A percentile compares a stretch with the other conserved stretches of the same genome.
Conservation (phyloP, 1,140 invertebrate species). For the Drosophila tsacasi region DNA sequence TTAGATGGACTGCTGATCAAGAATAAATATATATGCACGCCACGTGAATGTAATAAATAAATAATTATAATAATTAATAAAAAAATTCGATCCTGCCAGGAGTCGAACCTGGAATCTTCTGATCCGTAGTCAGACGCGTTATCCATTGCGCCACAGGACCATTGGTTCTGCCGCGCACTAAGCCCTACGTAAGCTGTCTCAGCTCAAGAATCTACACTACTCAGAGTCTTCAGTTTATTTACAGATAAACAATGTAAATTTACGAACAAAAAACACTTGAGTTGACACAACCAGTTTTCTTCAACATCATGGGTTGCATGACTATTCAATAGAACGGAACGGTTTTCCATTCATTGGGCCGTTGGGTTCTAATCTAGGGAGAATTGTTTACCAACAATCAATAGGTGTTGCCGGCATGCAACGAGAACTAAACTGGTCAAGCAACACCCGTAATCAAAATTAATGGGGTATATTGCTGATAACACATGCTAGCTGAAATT, state of each 20-base stretch:
- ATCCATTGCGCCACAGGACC: constrained; percentile 90
- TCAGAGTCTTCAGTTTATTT: neutral
- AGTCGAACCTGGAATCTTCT: constrained; percentile 91
- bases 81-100: constrained; percentile 80
- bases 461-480: constrained; percentile 4
- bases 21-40: too few species aligned
- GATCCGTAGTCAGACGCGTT: constrained; percentile 91
- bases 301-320: neutral
- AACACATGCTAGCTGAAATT: constrained; percentile 4
- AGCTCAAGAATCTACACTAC: too few species aligned
- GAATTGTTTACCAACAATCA: constrained; percentile 7
- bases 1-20: too few species aligned
- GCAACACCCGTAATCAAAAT: constrained; percentile 3
- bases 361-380: neutral
- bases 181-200: neutral
- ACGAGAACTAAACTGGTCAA: too few species aligned
- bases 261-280: neutral
- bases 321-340: neutral
- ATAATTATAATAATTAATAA: too few species aligned
- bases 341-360: neutral
- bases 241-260: neutral
- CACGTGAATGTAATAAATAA: too few species aligned
- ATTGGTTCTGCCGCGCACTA: neutral
- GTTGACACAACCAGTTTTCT: neutral
- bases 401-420: neutral